These are phyloP conservation scores for Dipodomys stephensi DNA, from an alignment of 2,113 vertebrate genomes.

Conservation along the genomic window DNA sequence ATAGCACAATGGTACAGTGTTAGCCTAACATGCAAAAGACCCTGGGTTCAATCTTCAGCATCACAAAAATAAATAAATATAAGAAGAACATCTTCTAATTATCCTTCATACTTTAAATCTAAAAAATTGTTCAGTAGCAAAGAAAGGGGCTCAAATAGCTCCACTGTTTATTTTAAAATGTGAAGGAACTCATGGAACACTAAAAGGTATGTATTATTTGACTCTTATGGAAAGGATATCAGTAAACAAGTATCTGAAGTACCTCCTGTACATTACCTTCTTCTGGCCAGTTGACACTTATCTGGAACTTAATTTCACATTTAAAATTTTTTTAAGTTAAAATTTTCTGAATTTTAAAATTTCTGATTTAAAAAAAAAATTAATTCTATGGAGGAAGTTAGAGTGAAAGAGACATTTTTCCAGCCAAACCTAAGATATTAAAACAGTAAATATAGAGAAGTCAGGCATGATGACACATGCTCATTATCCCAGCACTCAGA, in stretches of 20 bases:
- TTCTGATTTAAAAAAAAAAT: constrained; percentile 26
- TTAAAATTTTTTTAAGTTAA: too few species aligned
- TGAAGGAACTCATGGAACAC: not conserved
- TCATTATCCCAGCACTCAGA: not conserved
- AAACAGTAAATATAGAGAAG: not conserved
- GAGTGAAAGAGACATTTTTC: constrained; percentile 25
- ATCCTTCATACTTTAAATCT: constrained; percentile 19
- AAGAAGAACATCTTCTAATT: constrained; percentile 23
- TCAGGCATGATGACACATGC: not conserved
- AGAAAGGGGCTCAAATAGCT: not conserved
- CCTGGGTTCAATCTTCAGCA: not conserved
- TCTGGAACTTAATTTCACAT: constrained; percentile 32
- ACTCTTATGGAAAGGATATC: not conserved
- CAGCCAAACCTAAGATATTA: constrained; percentile 25
- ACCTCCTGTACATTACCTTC: not conserved
- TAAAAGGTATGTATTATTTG: not conserved
- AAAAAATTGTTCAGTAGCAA: constrained; percentile 31
- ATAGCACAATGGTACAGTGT: not conserved
- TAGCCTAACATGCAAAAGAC: not conserved
- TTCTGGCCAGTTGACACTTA: not conserved
- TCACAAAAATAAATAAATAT: not conserved
- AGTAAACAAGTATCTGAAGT: not conserved
- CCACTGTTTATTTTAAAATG: constrained; percentile 41
- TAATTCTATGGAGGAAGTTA: constrained; percentile 37
- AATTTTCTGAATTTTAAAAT: not conserved